A percentile compares a stretch with the other conserved stretches of the same genome.
Conservation (phyloP, 1,140 invertebrate genomes). For the Andrena cerasifolii region DNA sequence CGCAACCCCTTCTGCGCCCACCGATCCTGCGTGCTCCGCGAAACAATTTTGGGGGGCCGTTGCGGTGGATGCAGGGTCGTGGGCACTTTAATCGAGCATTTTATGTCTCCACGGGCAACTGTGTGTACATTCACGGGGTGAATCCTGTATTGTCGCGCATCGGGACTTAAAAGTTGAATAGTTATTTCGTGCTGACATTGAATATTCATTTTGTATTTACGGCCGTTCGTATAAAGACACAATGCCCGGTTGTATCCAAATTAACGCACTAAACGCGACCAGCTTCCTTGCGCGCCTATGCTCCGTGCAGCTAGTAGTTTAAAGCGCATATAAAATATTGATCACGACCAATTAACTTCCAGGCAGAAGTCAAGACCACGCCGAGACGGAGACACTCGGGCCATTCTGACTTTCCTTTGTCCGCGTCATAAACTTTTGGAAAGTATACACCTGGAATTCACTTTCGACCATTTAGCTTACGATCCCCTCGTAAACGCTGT, state of each 20-base stretch:
- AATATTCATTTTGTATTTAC: conserved; percentile 13
- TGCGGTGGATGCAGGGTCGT: too few species aligned
- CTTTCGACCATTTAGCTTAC: conserved; percentile 51
- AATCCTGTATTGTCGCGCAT: too few species aligned
- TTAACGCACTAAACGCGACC: conserved; percentile 5
- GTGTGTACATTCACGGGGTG: too few species aligned
- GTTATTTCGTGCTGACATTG: background rate
- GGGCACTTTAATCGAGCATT: background rate
- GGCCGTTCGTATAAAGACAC: background rate
- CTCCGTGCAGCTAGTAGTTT: conserved; percentile 1
- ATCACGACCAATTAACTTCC: conserved; percentile 51
- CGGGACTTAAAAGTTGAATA: background rate
- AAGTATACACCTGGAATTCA: conserved; percentile 61
- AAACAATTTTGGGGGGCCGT: background rate
- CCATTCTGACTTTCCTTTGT: conserved; percentile 51
- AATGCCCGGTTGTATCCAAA: conserved; percentile 17
- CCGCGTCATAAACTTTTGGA: conserved; percentile 52
- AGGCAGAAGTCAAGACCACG: conserved; percentile 35
- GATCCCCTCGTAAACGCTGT: conserved; percentile 55
- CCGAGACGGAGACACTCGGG: conserved; percentile 27
- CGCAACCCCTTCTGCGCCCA: conserved; percentile 30
- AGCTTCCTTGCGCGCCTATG: background rate
- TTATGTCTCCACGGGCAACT: too few species aligned
- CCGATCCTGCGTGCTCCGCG: background rate
- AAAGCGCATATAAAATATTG: conserved; percentile 49